A percentile compares a stretch with the other conserved stretches of the same genome.
Conservation (phyloP, 1,140 invertebrate genomes). For the Lethocerus indicus region DNA sequence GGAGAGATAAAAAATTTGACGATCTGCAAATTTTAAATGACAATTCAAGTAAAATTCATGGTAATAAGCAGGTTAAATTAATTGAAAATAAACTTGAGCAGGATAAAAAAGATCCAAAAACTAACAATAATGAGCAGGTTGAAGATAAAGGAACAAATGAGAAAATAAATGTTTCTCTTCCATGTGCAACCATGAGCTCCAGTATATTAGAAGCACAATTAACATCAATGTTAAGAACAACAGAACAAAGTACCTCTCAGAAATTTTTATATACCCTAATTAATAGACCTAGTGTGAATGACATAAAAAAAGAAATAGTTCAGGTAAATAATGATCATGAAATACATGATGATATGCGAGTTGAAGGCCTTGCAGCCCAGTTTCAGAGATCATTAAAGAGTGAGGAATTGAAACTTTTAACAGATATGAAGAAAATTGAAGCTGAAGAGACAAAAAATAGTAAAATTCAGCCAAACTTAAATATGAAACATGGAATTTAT, state of each 20-base stretch:
- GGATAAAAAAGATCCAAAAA: constrained; percentile 6
- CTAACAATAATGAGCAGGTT: constrained; percentile 1
- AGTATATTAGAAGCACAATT: constrained; percentile 18
- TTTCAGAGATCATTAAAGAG: constrained; percentile 12
- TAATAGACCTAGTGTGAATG: constrained; percentile 3
- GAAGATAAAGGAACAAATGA: not conserved
- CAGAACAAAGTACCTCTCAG: constrained; percentile 4
- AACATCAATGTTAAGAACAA: constrained; percentile 12
- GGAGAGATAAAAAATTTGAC: too few species aligned
- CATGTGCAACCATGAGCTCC: constrained; percentile 11
- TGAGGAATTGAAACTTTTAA: constrained; percentile 3
- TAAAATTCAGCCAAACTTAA: constrained; percentile 1
- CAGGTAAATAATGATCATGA: constrained; percentile 4
- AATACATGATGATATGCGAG: constrained; percentile 12
- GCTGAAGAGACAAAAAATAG: constrained; percentile 6
- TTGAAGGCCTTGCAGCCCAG: constrained; percentile 13
- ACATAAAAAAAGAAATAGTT: not conserved
- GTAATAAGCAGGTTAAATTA: too few species aligned
- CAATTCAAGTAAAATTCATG: too few species aligned
- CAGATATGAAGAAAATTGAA: constrained; percentile 1
- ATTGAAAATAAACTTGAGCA: too few species aligned
- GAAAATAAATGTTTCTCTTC: constrained; percentile 1
- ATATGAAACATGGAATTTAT: constrained; percentile 9
- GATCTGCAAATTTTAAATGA: too few species aligned
- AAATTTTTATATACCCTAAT: constrained; percentile 10